A percentile compares a stretch with the other conserved stretches of the same genome.
Conservation (phyloP, 2,797 vertebrate genomes). For the Sebastes matsubarae region DNA sequence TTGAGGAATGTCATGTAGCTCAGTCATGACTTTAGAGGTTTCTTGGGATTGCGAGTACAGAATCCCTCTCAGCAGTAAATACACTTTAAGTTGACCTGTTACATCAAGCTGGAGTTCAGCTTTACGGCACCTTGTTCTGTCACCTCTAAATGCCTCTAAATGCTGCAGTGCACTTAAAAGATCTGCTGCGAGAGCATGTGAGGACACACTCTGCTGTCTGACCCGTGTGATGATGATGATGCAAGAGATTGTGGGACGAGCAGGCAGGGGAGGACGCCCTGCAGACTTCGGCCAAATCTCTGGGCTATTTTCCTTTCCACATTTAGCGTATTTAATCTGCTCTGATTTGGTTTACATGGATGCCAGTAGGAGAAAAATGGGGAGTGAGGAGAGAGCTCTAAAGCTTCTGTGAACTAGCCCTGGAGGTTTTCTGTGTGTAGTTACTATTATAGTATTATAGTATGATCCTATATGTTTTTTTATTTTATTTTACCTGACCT, state of each 20-base stretch:
- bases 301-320: conserved; percentile 26
- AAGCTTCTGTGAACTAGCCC: neutral
- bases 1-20: neutral
- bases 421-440: neutral
- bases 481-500: neutral
- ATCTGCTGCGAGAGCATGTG: conserved; percentile 7
- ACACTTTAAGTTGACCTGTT: neutral
- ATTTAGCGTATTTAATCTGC: conserved; percentile 57
- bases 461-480: neutral
- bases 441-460: neutral
- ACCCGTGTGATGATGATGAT: conserved; percentile 22
- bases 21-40: neutral
- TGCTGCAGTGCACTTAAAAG: neutral
- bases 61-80: neutral
- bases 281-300: conserved; percentile 14
- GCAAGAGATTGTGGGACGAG: conserved; percentile 16
- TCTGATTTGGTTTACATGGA: conserved; percentile 20
- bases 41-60: neutral
- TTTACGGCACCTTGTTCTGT: neutral
- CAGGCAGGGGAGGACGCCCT: conserved; percentile 12
- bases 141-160: neutral
- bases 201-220: conserved; percentile 20
- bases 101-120: neutral
- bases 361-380: conserved; percentile 6
- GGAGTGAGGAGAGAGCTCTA: neutral